Percentiles rank a stretch among this genome's conserved stretches.
phyloP scores from a whole-genome alignment of 2,888 invertebrate species.

The Lordiphosa fenestrarum region DNA sequence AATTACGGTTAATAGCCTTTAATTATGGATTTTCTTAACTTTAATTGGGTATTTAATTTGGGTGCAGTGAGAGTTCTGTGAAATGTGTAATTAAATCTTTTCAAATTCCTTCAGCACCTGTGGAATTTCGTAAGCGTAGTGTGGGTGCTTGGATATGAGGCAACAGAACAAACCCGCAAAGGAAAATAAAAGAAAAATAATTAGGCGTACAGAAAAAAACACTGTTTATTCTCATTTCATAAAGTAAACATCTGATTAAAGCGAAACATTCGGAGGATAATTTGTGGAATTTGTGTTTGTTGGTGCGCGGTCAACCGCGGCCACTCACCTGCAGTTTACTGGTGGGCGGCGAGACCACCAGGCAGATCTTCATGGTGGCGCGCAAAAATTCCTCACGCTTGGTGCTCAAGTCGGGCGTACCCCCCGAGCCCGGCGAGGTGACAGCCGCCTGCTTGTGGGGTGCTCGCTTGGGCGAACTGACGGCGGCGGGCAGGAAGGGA shows the following conservation, averaged over 20 bases:
- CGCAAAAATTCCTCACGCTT: slow-evolving; percentile 86
- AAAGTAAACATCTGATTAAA: slow-evolving; percentile 40
- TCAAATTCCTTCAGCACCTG: too few species aligned
- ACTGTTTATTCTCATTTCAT: slow-evolving; percentile 51
- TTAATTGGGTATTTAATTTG: too few species aligned
- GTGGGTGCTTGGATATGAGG: too few species aligned
- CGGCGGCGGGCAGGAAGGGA: slow-evolving; percentile 72
- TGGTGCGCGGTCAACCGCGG: not conserved
- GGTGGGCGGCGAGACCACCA: slow-evolving; percentile 86
- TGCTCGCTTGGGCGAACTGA: slow-evolving; percentile 53
- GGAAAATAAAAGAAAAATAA: slow-evolving; percentile 21
- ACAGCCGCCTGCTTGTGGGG: slow-evolving; percentile 55
- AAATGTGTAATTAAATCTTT: too few species aligned
- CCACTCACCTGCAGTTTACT: slow-evolving; percentile 79
- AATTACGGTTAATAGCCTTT: too few species aligned
- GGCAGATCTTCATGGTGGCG: slow-evolving; percentile 87
- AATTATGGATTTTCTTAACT: too few species aligned
- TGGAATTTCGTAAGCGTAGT: too few species aligned
- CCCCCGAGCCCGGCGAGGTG: slow-evolving; percentile 38
- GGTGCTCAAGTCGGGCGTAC: slow-evolving; percentile 75
- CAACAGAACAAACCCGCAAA: not conserved
- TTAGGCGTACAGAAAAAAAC: slow-evolving; percentile 26
- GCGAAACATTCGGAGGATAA: slow-evolving; percentile 21
- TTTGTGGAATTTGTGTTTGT: slow-evolving; percentile 15
- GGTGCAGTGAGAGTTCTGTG: too few species aligned